These are phyloP conservation scores for Embidobia sp. DNA, from an alignment of 2,888 invertebrate species.

Conservation along the genomic window DNA sequence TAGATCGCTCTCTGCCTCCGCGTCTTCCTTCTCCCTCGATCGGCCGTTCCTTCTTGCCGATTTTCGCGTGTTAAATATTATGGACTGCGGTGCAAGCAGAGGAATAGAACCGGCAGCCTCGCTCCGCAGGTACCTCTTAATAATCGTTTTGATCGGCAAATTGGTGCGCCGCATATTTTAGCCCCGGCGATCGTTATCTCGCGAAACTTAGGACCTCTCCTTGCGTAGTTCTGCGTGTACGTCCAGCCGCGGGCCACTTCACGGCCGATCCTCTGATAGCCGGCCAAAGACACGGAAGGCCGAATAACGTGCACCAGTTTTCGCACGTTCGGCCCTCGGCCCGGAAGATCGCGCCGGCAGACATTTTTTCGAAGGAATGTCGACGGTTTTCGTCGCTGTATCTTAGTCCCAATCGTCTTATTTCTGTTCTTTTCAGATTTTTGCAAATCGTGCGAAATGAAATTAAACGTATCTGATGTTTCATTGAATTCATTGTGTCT, in stretches of 20 bases:
- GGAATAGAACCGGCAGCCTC: conserved; percentile 47
- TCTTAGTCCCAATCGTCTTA: too few species aligned
- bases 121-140: conserved; percentile 77
- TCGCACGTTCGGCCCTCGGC: conserved; percentile 27
- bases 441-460: too few species aligned
- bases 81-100: conserved; percentile 39
- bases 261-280: conserved; percentile 40
- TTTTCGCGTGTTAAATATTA: conserved; percentile 74
- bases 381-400: too few species aligned
- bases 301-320: conserved; percentile 33
- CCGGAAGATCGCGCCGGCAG: too few species aligned
- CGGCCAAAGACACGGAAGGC: conserved; percentile 47
- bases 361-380: too few species aligned
- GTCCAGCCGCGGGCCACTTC: conserved; percentile 16
- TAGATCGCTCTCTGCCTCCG: conserved; percentile 36
- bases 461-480: too few species aligned
- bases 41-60: conserved; percentile 53
- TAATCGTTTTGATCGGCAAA: conserved; percentile 81
- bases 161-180: conserved; percentile 79
- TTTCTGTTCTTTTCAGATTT: too few species aligned
- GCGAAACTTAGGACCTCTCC: conserved; percentile 75
- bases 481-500: too few species aligned
- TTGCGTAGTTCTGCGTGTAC: conserved; percentile 60
- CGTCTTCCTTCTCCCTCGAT: conserved; percentile 40
- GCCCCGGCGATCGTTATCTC: conserved; percentile 79